Conservation (phyloP, 2,797 vertebrate genomes). For the Cephalopachus bancanus region DNA sequence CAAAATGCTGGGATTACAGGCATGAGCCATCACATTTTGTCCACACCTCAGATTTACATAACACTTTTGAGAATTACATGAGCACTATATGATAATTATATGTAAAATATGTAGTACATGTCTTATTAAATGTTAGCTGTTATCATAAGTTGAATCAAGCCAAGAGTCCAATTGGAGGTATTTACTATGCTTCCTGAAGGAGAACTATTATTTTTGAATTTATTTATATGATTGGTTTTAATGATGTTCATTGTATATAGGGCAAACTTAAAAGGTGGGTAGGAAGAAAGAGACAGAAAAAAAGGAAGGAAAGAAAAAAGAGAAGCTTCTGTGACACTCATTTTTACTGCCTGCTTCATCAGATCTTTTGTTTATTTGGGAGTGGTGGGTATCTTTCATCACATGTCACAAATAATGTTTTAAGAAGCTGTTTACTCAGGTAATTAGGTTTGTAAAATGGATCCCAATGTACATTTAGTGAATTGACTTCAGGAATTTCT, state of each 20-base stretch:
- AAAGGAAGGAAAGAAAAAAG: not conserved
- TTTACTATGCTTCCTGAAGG: not conserved
- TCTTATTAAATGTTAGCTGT: not conserved
- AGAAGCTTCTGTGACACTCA: not conserved
- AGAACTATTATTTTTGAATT: not conserved
- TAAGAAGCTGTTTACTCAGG: not conserved
- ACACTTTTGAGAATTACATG: not conserved
- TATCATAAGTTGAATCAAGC: not conserved
- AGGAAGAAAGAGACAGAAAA: not conserved
- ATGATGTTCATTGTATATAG: not conserved
- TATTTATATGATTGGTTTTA: not conserved
- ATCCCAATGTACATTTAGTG: not conserved
- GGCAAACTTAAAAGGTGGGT: not conserved
- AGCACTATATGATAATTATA: not conserved
- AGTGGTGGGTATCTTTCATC: not conserved
- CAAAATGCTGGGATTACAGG: too few species aligned
- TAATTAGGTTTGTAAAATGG: not conserved
- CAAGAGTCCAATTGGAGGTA: not conserved
- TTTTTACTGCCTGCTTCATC: not conserved
- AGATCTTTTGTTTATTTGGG: not conserved
- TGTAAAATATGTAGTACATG: not conserved
- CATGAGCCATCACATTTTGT: too few species aligned
- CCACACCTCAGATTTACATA: not conserved
- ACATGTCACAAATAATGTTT: not conserved
- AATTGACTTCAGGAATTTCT: slow-evolving; percentile 17